phyloP scores from a whole-genome alignment of 53 echinoderm and acorn worm genomes.

The Zoroaster sp. region DNA sequence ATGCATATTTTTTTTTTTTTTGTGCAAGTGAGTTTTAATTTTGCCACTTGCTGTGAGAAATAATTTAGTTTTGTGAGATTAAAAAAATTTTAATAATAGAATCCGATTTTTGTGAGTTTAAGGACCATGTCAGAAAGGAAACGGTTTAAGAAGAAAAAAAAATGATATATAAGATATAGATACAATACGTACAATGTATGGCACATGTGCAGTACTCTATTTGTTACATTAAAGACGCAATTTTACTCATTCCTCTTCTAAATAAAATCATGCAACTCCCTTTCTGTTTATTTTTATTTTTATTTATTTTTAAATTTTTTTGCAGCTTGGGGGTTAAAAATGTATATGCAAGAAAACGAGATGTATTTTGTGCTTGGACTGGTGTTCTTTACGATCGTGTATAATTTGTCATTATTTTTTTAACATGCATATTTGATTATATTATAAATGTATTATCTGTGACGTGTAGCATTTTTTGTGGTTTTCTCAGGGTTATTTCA shows the following conservation, averaged over 20 bases:
- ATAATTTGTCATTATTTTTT: not conserved
- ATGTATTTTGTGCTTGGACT: constrained; percentile 25
- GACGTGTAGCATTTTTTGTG: not conserved
- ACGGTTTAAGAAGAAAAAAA: too few relatives aligned
- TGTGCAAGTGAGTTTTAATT: constrained; percentile 26
- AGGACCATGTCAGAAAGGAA: constrained; percentile 28
- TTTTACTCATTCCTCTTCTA: constrained; percentile 63
- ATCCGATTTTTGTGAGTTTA: constrained; percentile 4
- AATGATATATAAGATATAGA: not conserved
- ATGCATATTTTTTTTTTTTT: not conserved
- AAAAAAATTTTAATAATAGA: too few relatives aligned
- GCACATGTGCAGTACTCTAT: constrained; percentile 63
- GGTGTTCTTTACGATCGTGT: not conserved
- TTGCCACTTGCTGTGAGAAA: not conserved
- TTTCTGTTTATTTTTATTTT: not conserved
- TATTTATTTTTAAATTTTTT: not conserved
- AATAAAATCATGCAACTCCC: constrained; percentile 47
- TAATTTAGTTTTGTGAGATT: not conserved
- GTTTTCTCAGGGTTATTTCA: constrained; percentile 49
- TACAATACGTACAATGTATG: not conserved
- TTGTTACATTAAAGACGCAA: constrained; percentile 55
- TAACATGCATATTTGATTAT: constrained; percentile 1
- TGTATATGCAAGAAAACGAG: constrained; percentile 39
- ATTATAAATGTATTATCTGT: not conserved
- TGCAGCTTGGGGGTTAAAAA: constrained; percentile 26